A percentile compares a stretch with the other conserved stretches of the same genome.
Evolutionary conservation across 92 coral and sea anemone species (phyloP).

Genomic region (Umimayanthus chanpuru): DNA sequence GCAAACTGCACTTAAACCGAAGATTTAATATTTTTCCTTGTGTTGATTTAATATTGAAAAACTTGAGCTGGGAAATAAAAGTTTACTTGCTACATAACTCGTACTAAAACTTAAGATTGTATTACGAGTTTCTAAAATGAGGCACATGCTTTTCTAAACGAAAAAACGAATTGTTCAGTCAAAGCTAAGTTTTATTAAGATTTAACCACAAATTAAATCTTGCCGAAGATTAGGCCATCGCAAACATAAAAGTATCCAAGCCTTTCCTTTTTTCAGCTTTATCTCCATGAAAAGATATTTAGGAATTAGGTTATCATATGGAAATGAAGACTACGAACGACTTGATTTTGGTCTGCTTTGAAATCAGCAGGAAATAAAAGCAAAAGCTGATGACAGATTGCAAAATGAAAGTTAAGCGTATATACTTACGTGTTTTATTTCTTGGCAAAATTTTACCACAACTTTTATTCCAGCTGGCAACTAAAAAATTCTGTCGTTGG

Average conservation of each 20-base stretch:
- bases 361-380: background rate
- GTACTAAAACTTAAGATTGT: background rate
- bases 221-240: background rate
- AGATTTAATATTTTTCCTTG: background rate
- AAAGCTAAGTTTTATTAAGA: background rate
- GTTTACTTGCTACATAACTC: background rate
- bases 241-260: background rate
- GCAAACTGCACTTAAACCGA: slow-evolving; percentile 26
- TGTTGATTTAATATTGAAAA: background rate
- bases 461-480: slow-evolving; percentile 3
- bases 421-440: slow-evolving; percentile 1
- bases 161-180: background rate
- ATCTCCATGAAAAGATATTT: background rate
- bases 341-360: background rate
- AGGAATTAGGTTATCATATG: background rate
- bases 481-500: background rate
- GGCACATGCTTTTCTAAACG: background rate
- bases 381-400: background rate
- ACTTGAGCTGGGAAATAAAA: background rate
- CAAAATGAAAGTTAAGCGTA: background rate
- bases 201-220: slow-evolving; percentile 24
- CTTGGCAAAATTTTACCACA: background rate
- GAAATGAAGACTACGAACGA: background rate
- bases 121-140: background rate
- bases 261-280: background rate